These are phyloP conservation scores for Halictus ligatus DNA, from an alignment of 2,888 invertebrate genomes.

Conservation along the genomic window DNA sequence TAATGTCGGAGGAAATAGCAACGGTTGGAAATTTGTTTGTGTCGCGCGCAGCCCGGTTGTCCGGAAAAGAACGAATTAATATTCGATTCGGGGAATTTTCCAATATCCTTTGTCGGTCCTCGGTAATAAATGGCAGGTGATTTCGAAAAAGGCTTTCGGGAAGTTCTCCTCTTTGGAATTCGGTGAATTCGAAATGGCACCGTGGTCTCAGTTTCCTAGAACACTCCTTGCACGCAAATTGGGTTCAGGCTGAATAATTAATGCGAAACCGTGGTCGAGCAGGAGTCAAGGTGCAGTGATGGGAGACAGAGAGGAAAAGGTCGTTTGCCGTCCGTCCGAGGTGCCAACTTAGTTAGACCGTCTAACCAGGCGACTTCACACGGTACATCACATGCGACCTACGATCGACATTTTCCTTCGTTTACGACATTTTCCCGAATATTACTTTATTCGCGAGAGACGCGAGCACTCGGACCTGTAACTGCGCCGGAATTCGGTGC, in stretches of 20 bases:
- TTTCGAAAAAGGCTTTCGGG: slow-evolving; percentile 45
- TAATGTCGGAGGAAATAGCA: background rate
- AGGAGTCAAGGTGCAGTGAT: slow-evolving; percentile 78
- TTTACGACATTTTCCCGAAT: slow-evolving; percentile 13
- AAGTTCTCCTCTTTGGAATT: slow-evolving; percentile 69
- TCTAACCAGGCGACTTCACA: slow-evolving; percentile 79
- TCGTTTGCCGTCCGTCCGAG: slow-evolving; percentile 79
- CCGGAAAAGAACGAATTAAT: background rate
- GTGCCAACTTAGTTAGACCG: slow-evolving; percentile 81
- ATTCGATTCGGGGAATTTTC: slow-evolving; percentile 1
- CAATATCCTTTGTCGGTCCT: slow-evolving; percentile 18
- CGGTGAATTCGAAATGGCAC: slow-evolving; percentile 59
- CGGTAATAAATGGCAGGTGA: slow-evolving; percentile 36
- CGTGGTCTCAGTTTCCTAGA: slow-evolving; percentile 75
- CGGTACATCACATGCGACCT: slow-evolving; percentile 72
- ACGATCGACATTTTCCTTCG: slow-evolving; percentile 39
- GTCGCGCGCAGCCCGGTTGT: background rate
- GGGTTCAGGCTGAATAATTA: slow-evolving; percentile 81
- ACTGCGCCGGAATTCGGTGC: background rate
- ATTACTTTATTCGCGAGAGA: slow-evolving; percentile 13
- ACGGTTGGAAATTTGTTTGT: background rate
- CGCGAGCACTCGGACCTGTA: background rate
- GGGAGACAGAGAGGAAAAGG: slow-evolving; percentile 78
- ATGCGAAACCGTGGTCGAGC: slow-evolving; percentile 80
- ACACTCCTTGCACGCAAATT: slow-evolving; percentile 81